Base-by-base conservation (phyloP, 2,888 invertebrate species). In the Scrobipalpa costella region DNA sequence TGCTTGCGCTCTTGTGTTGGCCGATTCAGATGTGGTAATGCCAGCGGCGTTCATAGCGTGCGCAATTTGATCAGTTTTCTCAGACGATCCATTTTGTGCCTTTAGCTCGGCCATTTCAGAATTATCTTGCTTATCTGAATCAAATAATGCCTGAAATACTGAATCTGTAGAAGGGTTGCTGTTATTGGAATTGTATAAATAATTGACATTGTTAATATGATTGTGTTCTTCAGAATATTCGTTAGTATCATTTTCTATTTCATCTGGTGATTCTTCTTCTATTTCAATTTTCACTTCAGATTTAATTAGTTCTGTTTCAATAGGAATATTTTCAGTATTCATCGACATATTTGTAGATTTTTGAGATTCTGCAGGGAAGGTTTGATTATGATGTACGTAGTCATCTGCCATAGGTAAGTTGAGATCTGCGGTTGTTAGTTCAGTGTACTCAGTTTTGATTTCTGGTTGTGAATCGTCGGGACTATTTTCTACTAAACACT, bases 31-130 rank as follows among this genome's bases (percentile, higher is more conserved):
- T 13, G 73, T 71, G 2, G 86, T 76, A n/a, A 91, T 90, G 40
- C 90, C 89, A 7, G 90, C 90, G 58, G 90, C 90, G 68, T 77
- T 89, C 90, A 91, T 91, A 0, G 90, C 90, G 70, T 90, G 84
- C 13, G 88, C 89, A 38, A 91, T 83, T 79, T 90, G 90, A 69
- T 90, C 88, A 0, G 79, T 80, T 71, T 89, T 91, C 61, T 86
- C 85, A 1, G 71, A 38, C 0, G 72, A 64, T 55, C 78, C 79
- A 67, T 81, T 84, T 64, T 80, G 78, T 59, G 75, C 73, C 27
- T 77, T 74, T 55, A 73, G 69, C 61, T 71, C 66, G 40, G 63
- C 34, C 59, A 63, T 7, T 19, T 76, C 76, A 58, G 67, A 21
- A 9, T 65, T 34, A 27, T 57, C 57, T 13, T 66, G 47, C 27